Evolutionary conservation across 2,113 vertebrate species (phyloP).

Genomic region (Actinemys pallida): DNA sequence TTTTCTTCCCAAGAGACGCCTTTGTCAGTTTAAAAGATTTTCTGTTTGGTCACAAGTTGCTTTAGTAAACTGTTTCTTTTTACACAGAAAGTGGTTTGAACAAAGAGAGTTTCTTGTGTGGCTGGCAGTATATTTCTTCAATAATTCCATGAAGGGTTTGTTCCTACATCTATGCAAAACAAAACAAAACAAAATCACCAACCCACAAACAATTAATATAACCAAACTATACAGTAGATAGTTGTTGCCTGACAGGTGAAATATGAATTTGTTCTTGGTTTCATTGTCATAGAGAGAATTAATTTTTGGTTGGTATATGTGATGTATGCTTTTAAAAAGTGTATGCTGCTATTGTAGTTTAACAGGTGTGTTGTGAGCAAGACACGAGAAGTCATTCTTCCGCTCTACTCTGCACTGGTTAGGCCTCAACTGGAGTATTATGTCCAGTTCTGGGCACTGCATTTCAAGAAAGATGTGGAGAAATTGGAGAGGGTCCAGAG

Average conservation of each 20-base stretch:
- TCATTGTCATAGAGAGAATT: neutral
- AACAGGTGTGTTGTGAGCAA: neutral
- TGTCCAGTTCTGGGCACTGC: no score
- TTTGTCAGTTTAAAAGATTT: neutral
- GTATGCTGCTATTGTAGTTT: neutral
- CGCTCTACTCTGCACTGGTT: no score
- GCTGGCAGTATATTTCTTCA: neutral
- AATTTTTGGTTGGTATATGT: neutral
- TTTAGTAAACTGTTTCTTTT: constrained; percentile 3
- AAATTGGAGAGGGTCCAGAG: no score
- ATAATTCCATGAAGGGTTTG: neutral
- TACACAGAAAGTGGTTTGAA: constrained; percentile 30
- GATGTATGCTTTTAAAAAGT: neutral
- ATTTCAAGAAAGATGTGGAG: no score
- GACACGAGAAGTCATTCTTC: no score
- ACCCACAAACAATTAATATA: neutral
- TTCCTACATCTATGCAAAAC: neutral
- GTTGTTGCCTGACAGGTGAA: neutral
- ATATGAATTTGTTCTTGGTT: neutral
- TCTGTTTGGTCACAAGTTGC: constrained; percentile 15
- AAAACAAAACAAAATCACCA: neutral
- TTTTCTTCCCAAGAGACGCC: constrained; percentile 20
- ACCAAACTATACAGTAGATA: neutral
- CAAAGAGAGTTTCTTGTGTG: neutral
- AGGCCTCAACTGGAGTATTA: no score